Evolutionary conservation across 1,140 invertebrate species (phyloP).

Genomic region (Drosophila malerkotliana): DNA sequence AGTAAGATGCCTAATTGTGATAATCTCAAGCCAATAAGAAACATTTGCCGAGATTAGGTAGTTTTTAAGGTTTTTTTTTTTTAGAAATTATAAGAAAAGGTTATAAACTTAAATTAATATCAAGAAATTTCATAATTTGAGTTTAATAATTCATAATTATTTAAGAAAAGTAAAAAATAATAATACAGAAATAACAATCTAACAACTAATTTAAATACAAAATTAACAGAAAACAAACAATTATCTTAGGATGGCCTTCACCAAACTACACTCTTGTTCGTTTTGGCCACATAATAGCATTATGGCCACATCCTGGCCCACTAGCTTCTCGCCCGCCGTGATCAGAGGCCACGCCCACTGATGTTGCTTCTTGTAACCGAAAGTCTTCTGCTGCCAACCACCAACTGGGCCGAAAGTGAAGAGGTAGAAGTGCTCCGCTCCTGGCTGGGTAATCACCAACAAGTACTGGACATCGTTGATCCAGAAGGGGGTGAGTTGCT

Average conservation of each 20-base stretch:
- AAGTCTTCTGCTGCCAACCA: slow-evolving; percentile 67
- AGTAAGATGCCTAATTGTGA: slow-evolving; percentile 46
- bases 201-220: not conserved
- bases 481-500: slow-evolving; percentile 33
- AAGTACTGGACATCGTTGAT: slow-evolving; percentile 45
- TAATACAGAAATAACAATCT: not conserved
- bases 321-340: slow-evolving; percentile 9
- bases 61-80: not conserved
- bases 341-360: slow-evolving; percentile 56
- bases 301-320: not conserved
- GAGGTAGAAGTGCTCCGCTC: slow-evolving; percentile 57
- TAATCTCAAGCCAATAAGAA: slow-evolving; percentile 38
- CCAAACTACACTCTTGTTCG: slow-evolving; percentile 25
- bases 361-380: slow-evolving; percentile 53
- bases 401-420: slow-evolving; percentile 56
- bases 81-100: not conserved
- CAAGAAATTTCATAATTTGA: not conserved
- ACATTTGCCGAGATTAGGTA: not conserved
- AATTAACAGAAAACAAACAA: slow-evolving; percentile 1
- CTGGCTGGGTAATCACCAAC: slow-evolving; percentile 49
- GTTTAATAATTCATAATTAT: not conserved
- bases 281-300: slow-evolving; percentile 45
- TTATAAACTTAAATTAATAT: not conserved
- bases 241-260: slow-evolving; percentile 41
- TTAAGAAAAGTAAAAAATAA: not conserved